phyloP scores from a whole-genome alignment of 2,113 vertebrate genomes.

The Colossoma macropomum region DNA sequence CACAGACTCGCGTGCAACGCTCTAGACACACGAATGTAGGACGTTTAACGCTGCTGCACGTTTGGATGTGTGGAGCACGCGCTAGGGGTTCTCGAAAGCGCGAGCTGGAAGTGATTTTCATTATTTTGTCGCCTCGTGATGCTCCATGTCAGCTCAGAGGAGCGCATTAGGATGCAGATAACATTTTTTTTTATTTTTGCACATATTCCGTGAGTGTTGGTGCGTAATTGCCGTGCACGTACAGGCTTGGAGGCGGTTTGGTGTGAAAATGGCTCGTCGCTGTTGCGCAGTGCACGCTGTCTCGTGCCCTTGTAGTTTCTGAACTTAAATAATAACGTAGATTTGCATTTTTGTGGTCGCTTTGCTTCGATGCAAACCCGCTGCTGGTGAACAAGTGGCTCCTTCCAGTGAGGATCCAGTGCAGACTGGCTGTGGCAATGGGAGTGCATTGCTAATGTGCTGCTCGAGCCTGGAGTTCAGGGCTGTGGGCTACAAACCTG shows the following conservation, averaged over 20 bases:
- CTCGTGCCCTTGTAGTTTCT: neutral
- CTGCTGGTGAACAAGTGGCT: neutral
- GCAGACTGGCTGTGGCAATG: constrained; percentile 21
- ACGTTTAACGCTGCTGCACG: neutral
- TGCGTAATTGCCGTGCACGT: neutral
- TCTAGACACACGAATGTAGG: too few species aligned
- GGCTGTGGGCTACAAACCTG: neutral
- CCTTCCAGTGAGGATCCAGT: neutral
- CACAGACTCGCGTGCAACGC: neutral
- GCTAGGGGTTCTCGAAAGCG: neutral
- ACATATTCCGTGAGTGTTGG: too few species aligned
- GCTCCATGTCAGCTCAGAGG: neutral
- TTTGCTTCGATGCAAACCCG: neutral
- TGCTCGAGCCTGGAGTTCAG: neutral
- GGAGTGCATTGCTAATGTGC: neutral
- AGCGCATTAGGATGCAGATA: neutral
- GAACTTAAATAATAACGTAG: neutral
- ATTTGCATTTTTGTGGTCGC: neutral
- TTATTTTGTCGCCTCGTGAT: neutral
- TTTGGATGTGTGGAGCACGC: neutral
- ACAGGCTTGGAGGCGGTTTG: too few species aligned
- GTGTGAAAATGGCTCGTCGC: too few species aligned
- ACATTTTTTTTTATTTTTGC: too few species aligned
- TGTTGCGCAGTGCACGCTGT: neutral
- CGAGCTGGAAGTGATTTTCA: neutral